These are phyloP conservation scores for Hirudinaria manillensis DNA, from an alignment of 2,888 invertebrate species.

Conservation along the genomic window DNA sequence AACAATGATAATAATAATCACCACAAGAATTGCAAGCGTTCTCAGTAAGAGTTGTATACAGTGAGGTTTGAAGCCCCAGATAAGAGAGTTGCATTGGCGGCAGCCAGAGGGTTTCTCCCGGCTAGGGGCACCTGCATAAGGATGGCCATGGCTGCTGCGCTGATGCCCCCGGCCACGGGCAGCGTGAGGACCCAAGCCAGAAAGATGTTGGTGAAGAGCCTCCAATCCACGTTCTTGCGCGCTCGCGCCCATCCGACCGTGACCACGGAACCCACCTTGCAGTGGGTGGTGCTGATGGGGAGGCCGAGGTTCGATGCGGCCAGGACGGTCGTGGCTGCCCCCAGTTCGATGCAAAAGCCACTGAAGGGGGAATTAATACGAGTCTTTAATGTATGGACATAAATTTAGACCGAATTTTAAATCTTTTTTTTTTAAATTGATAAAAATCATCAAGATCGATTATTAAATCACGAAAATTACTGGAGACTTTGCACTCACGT, in stretches of 20 bases:
- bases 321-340: conserved; percentile 89
- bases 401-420: neutral
- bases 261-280: conserved; percentile 96
- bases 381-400: neutral
- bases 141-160: conserved; percentile 71
- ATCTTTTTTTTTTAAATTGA: too few relatives aligned
- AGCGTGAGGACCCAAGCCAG: conserved; percentile 96
- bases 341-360: conserved; percentile 90
- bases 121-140: conserved; percentile 31
- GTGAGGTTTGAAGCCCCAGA: too few relatives aligned
- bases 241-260: conserved; percentile 47
- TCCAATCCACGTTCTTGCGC: conserved; percentile 55
- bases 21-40: too few relatives aligned
- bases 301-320: conserved; percentile 93
- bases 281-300: conserved; percentile 95
- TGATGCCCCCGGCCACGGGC: conserved; percentile 80
- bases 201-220: conserved; percentile 73
- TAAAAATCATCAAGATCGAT: too few relatives aligned
- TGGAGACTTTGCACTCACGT: conserved; percentile 62
- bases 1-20: too few relatives aligned
- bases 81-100: too few relatives aligned
- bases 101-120: neutral
- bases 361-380: conserved; percentile 26
- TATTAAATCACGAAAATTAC: too few relatives aligned
- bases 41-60: too few relatives aligned